These are phyloP conservation scores for Leucosticte australis DNA, from an alignment of 2,113 vertebrate genomes.

Conservation along the genomic window DNA sequence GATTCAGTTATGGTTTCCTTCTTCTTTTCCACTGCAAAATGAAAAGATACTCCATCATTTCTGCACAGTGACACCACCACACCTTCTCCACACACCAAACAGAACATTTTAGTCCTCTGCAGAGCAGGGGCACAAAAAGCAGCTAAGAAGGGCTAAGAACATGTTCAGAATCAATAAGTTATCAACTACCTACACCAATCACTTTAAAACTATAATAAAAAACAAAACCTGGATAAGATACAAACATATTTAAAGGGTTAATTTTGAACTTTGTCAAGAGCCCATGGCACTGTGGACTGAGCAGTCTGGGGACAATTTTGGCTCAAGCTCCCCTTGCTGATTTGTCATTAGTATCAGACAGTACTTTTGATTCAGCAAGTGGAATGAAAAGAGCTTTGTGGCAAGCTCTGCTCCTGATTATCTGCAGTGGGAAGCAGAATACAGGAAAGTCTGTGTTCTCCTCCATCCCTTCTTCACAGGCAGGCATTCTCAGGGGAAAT, in stretches of 20 bases:
- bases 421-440: conserved; percentile 55
- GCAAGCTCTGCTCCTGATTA: background rate
- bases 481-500: conserved; percentile 24
- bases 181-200: background rate
- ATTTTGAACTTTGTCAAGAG: background rate
- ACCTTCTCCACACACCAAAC: background rate
- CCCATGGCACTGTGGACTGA: background rate
- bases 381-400: conserved; percentile 58
- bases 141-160: background rate
- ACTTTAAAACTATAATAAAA: background rate
- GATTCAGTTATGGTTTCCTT: conserved; percentile 98
- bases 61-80: background rate
- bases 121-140: background rate
- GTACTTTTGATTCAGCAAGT: conserved; percentile 58
- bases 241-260: background rate
- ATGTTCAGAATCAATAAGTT: background rate
- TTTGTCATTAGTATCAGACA: conserved; percentile 22
- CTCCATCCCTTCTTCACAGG: background rate
- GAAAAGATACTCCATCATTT: conserved; percentile 14
- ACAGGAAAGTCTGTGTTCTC: conserved; percentile 36
- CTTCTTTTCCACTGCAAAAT: conserved; percentile 92
- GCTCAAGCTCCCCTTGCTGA: conserved; percentile 25
- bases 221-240: background rate
- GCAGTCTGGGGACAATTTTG: background rate
- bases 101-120: background rate